Evolutionary conservation across 2,888 invertebrate species (phyloP).

Genomic region (Urechis unicinctus): DNA sequence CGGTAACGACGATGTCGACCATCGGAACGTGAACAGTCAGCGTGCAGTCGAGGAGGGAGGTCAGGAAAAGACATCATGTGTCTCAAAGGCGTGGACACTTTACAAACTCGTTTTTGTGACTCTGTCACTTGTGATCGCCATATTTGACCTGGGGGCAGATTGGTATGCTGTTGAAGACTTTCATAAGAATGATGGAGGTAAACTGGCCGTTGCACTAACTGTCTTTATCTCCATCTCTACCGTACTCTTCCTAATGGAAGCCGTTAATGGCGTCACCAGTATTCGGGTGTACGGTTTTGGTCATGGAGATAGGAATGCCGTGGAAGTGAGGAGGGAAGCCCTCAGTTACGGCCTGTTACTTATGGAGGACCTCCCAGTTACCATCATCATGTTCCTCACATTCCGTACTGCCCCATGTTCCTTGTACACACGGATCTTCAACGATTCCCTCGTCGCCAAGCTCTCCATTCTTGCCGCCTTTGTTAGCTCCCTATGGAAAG

Average conservation of each 20-base stretch:
- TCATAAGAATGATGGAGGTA: background rate
- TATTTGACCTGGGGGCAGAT: background rate
- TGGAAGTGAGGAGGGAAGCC: background rate
- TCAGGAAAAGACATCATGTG: too few relatives aligned
- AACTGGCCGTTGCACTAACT: background rate
- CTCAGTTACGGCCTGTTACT: background rate
- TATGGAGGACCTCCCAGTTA: background rate
- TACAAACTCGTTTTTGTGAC: background rate
- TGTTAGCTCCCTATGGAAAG: background rate
- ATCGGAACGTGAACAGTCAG: too few relatives aligned
- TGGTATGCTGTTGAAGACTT: background rate
- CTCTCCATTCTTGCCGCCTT: background rate
- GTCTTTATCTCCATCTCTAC: background rate
- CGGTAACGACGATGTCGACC: too few relatives aligned
- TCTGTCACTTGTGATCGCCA: background rate
- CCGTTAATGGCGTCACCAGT: background rate
- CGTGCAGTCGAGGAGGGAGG: background rate
- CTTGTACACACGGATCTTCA: background rate
- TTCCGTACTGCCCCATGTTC: background rate
- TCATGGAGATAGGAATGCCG: background rate
- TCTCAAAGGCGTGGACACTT: background rate
- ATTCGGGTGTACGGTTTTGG: background rate
- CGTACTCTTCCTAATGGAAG: background rate
- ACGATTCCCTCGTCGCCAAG: background rate
- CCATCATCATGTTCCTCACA: background rate